A percentile compares a stretch with the other conserved stretches of the same genome.
phyloP scores from a whole-genome alignment of 2,797 vertebrate genomes.

The Darevskia nairensis region DNA sequence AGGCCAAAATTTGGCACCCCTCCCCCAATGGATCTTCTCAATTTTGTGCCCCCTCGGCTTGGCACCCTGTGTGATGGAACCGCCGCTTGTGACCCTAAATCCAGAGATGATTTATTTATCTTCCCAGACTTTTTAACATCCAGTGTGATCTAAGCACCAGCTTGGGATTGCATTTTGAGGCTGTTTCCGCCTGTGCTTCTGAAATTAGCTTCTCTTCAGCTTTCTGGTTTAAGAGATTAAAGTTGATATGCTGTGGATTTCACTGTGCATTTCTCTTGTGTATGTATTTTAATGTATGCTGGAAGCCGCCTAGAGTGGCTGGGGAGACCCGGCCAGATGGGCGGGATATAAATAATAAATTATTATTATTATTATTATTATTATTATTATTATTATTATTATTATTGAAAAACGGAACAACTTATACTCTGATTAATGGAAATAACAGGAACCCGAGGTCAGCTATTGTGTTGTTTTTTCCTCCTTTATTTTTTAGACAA shows the following conservation, averaged over 20 bases:
- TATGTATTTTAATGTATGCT: too few relatives aligned
- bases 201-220: not conserved
- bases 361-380: too few relatives aligned
- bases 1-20: too few relatives aligned
- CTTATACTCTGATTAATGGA: conserved; percentile 51
- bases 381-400: too few relatives aligned
- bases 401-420: conserved; percentile 46
- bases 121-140: not conserved
- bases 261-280: conserved; percentile 54
- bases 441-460: conserved; percentile 32
- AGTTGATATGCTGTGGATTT: conserved; percentile 53
- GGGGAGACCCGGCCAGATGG: too few relatives aligned
- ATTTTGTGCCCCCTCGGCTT: too few relatives aligned
- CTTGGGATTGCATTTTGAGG: not conserved
- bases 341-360: too few relatives aligned
- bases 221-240: conserved; percentile 48
- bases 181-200: not conserved
- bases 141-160: not conserved
- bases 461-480: not conserved
- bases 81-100: too few relatives aligned
- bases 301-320: too few relatives aligned
- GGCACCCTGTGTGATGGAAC: too few relatives aligned
- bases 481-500: conserved; percentile 4
- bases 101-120: not conserved
- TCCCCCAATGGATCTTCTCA: too few relatives aligned